phyloP scores from a whole-genome alignment of 2,888 invertebrate species.

The Drosophila anceps region DNA sequence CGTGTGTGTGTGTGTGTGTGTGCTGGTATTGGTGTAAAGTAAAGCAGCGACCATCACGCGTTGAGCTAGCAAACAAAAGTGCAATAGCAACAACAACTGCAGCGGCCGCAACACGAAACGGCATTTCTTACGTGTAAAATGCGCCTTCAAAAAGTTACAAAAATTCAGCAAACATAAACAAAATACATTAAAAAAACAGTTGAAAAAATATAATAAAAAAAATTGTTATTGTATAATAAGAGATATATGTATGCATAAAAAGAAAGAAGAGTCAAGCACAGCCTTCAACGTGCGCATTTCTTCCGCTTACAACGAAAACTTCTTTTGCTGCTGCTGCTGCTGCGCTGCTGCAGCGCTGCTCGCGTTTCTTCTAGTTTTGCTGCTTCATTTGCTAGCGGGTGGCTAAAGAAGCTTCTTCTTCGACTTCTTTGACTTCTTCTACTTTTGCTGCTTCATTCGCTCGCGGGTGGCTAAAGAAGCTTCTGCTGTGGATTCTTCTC shows the following conservation, averaged over 20 bases:
- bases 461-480: constrained; percentile 63
- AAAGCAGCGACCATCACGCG: constrained; percentile 58
- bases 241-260: background rate
- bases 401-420: constrained; percentile 60
- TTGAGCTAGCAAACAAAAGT: constrained; percentile 50
- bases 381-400: constrained; percentile 44
- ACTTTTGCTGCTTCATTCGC: constrained; percentile 23
- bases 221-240: constrained; percentile 6
- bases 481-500: constrained; percentile 33
- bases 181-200: constrained; percentile 33
- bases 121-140: constrained; percentile 62
- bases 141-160: constrained; percentile 68
- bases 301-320: constrained; percentile 56
- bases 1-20: constrained; percentile 5
- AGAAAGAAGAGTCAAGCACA: constrained; percentile 6
- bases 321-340: constrained; percentile 14
- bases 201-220: background rate
- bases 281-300: constrained; percentile 56
- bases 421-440: constrained; percentile 16
- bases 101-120: constrained; percentile 57
- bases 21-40: constrained; percentile 25
- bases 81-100: constrained; percentile 39
- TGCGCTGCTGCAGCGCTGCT: constrained; percentile 8
- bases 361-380: constrained; percentile 12
- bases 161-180: constrained; percentile 71